Conservation (phyloP, 2,113 vertebrate genomes). For the Bothrops jararaca region DNA sequence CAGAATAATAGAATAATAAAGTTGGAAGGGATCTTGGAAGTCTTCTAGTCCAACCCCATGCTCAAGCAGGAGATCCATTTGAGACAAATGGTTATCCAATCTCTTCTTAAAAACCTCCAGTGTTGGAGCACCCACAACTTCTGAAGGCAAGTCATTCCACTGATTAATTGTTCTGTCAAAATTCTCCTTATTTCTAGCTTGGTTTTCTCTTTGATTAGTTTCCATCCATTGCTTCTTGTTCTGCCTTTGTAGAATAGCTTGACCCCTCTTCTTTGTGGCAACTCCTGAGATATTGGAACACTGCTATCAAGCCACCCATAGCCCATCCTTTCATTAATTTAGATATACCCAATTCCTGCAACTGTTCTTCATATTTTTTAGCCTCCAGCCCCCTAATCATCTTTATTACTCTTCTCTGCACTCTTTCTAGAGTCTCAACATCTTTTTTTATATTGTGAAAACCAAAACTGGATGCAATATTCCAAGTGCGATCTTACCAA, state of each 20-base stretch:
- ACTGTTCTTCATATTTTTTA: background rate
- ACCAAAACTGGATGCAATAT: background rate
- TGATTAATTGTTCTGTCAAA: background rate
- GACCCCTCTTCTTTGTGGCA: too few relatives aligned
- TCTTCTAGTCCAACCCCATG: background rate
- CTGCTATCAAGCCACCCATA: background rate
- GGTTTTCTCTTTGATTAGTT: background rate
- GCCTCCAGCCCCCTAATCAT: background rate
- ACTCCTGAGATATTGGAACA: background rate
- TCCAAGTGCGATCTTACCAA: background rate
- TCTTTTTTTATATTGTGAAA: background rate
- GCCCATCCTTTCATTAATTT: background rate
- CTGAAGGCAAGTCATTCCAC: background rate
- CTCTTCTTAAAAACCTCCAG: background rate
- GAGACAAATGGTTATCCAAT: background rate
- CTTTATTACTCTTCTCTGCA: background rate
- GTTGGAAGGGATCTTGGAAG: background rate
- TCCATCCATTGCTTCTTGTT: background rate
- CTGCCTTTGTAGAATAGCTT: background rate
- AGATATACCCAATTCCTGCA: background rate
- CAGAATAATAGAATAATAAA: background rate
- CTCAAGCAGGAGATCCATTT: background rate
- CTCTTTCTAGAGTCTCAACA: background rate
- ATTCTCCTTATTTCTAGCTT: background rate
- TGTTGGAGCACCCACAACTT: background rate